phyloP scores from a whole-genome alignment of 2,113 vertebrate genomes.

The Excalfactoria chinensis region DNA sequence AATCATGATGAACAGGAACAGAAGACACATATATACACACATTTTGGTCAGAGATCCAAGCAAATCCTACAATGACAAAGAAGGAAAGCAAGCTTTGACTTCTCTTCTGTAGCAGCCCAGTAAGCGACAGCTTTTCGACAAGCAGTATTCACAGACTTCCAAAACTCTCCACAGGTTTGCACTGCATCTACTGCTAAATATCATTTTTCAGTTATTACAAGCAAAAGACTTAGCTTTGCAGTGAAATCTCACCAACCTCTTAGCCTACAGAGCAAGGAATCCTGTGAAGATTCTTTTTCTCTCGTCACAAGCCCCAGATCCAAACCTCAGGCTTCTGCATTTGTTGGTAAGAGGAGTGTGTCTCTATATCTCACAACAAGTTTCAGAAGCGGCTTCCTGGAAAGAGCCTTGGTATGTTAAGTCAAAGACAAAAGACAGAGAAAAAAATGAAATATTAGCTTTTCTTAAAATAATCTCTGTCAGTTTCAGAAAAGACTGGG shows the following conservation, averaged over 20 bases:
- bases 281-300: background rate
- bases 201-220: background rate
- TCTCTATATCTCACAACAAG: background rate
- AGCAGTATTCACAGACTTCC: background rate
- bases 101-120: background rate
- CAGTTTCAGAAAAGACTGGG: background rate
- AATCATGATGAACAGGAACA: background rate
- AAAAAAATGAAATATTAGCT: background rate
- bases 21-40: accelerated
- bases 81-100: background rate
- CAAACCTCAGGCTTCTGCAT: background rate
- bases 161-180: background rate
- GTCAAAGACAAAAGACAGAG: background rate
- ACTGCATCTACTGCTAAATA: background rate
- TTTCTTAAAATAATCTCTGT: background rate
- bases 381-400: background rate
- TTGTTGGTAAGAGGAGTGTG: background rate
- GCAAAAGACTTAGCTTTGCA: background rate
- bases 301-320: constrained; percentile 10
- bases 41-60: background rate
- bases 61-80: background rate
- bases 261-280: background rate
- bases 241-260: background rate
- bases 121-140: background rate
- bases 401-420: background rate